Evolutionary conservation across 2,888 invertebrate genomes (phyloP), one percentile per base, ranked within the genome.

Genomic region (Trichopoda pennipes): DNA sequence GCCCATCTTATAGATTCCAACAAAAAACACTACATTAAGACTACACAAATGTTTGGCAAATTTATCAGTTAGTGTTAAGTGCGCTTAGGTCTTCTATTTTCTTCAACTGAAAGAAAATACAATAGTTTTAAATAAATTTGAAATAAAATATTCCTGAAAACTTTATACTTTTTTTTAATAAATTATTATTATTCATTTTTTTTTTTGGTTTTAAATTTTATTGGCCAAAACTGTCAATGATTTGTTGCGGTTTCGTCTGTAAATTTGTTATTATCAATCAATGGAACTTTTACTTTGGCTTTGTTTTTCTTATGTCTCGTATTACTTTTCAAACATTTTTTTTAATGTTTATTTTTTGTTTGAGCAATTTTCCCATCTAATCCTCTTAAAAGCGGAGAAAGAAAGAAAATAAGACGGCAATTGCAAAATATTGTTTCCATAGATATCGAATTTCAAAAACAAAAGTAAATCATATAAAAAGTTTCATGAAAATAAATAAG

Each of bases 201-300:
- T 35, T 35, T 1, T n/a, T n/a, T n/a, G n/a, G n/a, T 42, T 19
- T 8, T 32, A 38, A 16, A 23, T 28, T 64, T 21, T 10, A 56
- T 58, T 35, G 64, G 32, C 35, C 14, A 42, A 58, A 49, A 64
- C 64, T 76, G 76, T 76, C 76, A 69, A 17, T 66, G 70, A 64
- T 78, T 78, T 72, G 51, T 47, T 72, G 78, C 51, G 70, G 78
- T 78, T 78, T 70, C 56, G 56, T 19, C 42, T 51, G 32, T 51
- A 72, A 58, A 51, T 49, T 58, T 70, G 56, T 16, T 56, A 21
- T 70, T 58, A 58, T 21, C 58, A 44, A 58, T 32, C 68, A 69
- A 53, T 69, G 47, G 44, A 78, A 78, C 78, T 78, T 78, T 78
- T 78, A 78, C 72, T 78, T 78, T 63, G 19, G 55, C 21, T 66